Evolutionary conservation across 2,113 vertebrate genomes (phyloP).

Genomic region (Zingel zingel): DNA sequence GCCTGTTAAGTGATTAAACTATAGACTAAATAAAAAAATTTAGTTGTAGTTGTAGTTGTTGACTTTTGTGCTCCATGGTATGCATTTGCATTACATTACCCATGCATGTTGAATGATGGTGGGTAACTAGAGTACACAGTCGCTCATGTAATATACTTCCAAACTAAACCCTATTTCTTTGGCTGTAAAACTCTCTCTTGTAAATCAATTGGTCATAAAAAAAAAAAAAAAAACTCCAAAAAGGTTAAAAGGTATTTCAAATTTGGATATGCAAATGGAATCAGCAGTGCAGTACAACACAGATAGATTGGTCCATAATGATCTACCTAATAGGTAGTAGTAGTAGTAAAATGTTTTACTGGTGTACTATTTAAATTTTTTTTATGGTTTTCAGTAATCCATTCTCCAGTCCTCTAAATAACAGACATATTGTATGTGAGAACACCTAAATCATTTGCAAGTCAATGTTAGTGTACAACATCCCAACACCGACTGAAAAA

Average conservation of each 20-base stretch:
- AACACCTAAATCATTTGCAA: not conserved
- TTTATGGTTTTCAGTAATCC: not conserved
- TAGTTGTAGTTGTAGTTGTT: too few species aligned
- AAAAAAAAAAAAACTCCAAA: not conserved
- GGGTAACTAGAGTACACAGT: not conserved
- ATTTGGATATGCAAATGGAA: not conserved
- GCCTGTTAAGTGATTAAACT: not conserved
- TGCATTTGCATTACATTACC: not conserved
- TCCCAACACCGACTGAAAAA: not conserved
- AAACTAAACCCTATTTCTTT: too few species aligned
- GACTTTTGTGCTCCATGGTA: not conserved
- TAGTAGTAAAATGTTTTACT: too few species aligned
- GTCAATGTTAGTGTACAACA: not conserved
- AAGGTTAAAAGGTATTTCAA: not conserved
- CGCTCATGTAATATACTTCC: not conserved
- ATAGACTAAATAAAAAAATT: not conserved
- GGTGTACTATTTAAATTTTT: not conserved
- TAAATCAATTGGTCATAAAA: not conserved
- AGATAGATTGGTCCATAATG: not conserved
- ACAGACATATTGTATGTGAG: not conserved
- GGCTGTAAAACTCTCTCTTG: not conserved
- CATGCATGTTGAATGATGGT: too few species aligned
- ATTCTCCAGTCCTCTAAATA: too few species aligned
- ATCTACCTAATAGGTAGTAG: too few species aligned
- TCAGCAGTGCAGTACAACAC: not conserved